phyloP scores from a whole-genome alignment of 2,797 vertebrate genomes.

The Hipposideros larvatus region DNA sequence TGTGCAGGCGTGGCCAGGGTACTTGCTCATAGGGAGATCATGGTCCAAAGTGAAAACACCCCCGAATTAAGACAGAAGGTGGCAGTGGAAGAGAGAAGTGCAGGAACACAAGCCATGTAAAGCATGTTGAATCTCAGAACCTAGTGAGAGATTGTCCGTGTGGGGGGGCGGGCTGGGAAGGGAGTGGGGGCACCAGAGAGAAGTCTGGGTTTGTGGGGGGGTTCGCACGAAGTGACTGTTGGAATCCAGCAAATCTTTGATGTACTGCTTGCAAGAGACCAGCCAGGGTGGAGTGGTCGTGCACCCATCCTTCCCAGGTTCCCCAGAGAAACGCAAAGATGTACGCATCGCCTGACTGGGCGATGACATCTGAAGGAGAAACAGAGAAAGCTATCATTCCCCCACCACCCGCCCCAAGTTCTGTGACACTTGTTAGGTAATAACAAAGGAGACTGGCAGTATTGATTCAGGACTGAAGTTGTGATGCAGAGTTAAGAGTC shows the following conservation, averaged over 20 bases:
- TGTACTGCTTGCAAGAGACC: neutral
- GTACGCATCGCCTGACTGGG: neutral
- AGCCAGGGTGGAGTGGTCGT: neutral
- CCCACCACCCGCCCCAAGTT: too few species aligned
- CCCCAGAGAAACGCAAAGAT: neutral
- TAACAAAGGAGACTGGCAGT: neutral
- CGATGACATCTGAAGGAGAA: neutral
- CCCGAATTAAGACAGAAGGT: neutral
- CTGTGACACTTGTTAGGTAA: neutral
- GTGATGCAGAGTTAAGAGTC: neutral
- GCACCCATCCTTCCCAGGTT: neutral
- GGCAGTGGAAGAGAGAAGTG: neutral
- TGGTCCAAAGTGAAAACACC: neutral
- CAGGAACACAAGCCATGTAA: neutral
- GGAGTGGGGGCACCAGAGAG: too few species aligned
- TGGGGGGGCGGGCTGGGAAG: fast-evolving
- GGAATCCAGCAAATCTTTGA: neutral
- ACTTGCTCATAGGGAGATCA: neutral
- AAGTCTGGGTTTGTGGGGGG: neutral
- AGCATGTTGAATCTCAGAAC: neutral
- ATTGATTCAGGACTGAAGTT: neutral
- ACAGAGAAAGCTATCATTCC: neutral
- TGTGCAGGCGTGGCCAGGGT: neutral
- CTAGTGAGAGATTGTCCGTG: too few species aligned
- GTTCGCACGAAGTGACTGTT: neutral